A percentile compares a stretch with the other conserved stretches of the same genome.
phyloP scores from a whole-genome alignment of 2,113 vertebrate genomes.

The Oreocharis arfaki region DNA sequence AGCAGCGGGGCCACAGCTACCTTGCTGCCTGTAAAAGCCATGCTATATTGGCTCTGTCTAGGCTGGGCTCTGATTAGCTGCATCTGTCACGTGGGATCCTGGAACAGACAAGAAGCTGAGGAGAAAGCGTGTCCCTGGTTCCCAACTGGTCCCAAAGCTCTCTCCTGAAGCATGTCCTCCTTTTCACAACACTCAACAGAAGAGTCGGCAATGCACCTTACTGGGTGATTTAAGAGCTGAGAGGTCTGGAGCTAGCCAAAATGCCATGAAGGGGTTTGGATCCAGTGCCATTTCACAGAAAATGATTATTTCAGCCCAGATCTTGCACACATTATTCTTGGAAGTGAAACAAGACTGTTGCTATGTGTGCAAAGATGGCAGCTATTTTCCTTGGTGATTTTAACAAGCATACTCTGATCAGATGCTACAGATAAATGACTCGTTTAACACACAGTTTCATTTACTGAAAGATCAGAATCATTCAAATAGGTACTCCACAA shows the following conservation, averaged over 20 bases:
- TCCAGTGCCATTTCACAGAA: not conserved
- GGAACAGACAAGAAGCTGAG: not conserved
- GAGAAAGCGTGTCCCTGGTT: not conserved
- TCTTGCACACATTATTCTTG: not conserved
- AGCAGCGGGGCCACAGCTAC: not conserved
- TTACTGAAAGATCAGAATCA: not conserved
- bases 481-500: not conserved
- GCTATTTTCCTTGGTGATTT: not conserved
- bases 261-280: not conserved
- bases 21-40: not conserved
- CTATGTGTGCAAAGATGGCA: not conserved
- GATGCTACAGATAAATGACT: not conserved
- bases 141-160: not conserved
- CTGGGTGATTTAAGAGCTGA: not conserved
- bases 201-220: not conserved
- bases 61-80: not conserved
- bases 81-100: not conserved
- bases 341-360: not conserved
- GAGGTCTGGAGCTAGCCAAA: not conserved
- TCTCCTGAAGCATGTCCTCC: not conserved
- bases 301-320: not conserved
- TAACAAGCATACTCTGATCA: not conserved
- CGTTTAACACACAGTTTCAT: not conserved
- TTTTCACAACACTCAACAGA: not conserved
- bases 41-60: not conserved